phyloP scores from a whole-genome alignment of 2,113 vertebrate genomes.

The Ardeotis arabs region DNA sequence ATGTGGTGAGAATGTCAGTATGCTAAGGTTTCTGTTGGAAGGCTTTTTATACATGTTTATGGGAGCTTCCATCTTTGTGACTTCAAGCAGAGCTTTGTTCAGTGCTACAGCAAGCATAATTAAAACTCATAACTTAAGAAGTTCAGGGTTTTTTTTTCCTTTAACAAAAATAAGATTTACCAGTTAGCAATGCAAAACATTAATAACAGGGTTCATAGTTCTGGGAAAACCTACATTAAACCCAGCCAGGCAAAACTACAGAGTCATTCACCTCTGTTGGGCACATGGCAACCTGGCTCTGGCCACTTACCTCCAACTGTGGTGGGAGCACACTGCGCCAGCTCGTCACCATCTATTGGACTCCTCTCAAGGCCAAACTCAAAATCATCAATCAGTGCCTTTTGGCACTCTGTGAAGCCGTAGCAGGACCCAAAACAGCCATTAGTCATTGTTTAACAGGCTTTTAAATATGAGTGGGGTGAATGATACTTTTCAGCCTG shows the following conservation, averaged over 20 bases:
- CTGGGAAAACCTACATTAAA: not conserved
- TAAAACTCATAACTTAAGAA: not conserved
- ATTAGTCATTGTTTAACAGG: not conserved
- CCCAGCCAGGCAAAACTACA: not conserved
- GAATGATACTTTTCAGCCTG: slow-evolving; percentile 22
- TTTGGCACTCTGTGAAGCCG: not conserved
- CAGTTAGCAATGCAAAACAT: not conserved
- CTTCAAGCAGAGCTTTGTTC: not conserved
- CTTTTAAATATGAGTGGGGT: not conserved
- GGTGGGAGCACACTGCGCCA: accelerated
- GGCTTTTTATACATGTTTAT: not conserved
- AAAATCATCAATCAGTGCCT: not conserved
- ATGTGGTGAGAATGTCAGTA: not conserved
- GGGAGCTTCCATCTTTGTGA: not conserved
- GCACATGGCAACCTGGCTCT: accelerated
- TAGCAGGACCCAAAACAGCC: not conserved
- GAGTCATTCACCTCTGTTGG: not conserved
- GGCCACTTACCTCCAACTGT: accelerated
- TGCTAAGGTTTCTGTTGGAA: not conserved
- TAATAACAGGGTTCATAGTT: not conserved
- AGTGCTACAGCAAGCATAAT: not conserved
- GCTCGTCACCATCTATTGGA: not conserved
- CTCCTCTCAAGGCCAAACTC: not conserved
- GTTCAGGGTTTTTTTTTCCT: not conserved
- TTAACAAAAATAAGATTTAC: not conserved